Evolutionary conservation across 2,888 invertebrate species (phyloP).

Genomic region (Marronus borbonicus): DNA sequence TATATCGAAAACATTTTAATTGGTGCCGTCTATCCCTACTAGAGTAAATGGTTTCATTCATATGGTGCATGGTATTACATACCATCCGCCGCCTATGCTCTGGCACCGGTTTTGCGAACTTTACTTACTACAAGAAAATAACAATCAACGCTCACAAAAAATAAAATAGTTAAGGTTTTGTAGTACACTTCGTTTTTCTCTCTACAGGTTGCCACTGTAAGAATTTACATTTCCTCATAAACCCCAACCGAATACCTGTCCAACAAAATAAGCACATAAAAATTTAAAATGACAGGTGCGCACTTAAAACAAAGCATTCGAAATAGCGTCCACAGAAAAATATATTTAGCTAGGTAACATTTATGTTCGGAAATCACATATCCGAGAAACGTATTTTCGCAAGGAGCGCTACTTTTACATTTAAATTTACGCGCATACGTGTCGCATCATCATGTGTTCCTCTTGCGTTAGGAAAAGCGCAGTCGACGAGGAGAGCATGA

Average conservation of each 20-base stretch:
- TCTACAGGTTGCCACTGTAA: background rate
- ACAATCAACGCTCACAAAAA: background rate
- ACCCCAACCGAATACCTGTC: background rate
- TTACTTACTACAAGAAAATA: no score
- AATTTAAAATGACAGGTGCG: constrained; percentile 31
- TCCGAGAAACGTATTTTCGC: constrained; percentile 25
- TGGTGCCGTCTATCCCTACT: no score
- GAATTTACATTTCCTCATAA: background rate
- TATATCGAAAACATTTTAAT: no score
- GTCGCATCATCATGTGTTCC: constrained; percentile 16
- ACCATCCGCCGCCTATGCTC: no score
- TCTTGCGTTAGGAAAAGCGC: constrained; percentile 14
- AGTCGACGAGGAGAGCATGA: constrained; percentile 7
- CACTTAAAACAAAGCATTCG: constrained; percentile 5
- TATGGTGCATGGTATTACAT: no score
- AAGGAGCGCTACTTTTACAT: constrained; percentile 35
- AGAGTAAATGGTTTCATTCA: no score
- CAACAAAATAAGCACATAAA: background rate
- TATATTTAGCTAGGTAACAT: constrained; percentile 13
- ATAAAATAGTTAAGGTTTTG: background rate
- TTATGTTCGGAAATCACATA: constrained; percentile 25
- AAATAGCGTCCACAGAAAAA: constrained; percentile 1
- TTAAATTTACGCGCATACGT: constrained; percentile 42
- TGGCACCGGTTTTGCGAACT: no score
- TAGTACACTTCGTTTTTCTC: no score